phyloP scores from a whole-genome alignment of 2,888 invertebrate genomes.

The Zaprionus bogoriensis region DNA sequence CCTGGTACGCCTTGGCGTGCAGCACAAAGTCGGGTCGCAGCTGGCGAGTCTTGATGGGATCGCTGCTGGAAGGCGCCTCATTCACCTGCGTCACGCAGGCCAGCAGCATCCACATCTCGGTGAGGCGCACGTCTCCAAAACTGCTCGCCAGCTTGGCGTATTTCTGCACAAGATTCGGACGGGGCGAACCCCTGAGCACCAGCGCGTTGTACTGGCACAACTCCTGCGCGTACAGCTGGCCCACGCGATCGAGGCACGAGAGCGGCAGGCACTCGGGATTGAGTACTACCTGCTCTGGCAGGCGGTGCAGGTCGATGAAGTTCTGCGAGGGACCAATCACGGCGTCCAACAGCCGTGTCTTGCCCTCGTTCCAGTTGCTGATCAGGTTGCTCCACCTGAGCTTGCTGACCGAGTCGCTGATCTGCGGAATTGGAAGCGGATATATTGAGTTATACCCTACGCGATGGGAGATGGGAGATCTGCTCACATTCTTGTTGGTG shows the following conservation, averaged over 20 bases:
- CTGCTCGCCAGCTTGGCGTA: slow-evolving; percentile 90
- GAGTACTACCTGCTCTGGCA: slow-evolving; percentile 86
- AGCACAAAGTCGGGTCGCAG: slow-evolving; percentile 88
- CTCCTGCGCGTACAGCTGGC: slow-evolving; percentile 92
- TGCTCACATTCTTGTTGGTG: slow-evolving; percentile 90
- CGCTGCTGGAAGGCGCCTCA: slow-evolving; percentile 87
- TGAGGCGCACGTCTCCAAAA: slow-evolving; percentile 93
- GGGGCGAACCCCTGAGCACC: slow-evolving; percentile 89
- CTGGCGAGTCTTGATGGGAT: slow-evolving; percentile 89
- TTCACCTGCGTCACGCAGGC: slow-evolving; percentile 92
- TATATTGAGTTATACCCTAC: too few relatives aligned
- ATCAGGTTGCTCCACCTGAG: slow-evolving; percentile 91
- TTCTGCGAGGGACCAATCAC: slow-evolving; percentile 94
- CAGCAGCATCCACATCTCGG: slow-evolving; percentile 96
- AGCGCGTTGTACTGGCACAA: slow-evolving; percentile 91
- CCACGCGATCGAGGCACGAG: slow-evolving; percentile 86
- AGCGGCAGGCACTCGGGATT: slow-evolving; percentile 86
- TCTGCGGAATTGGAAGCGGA: slow-evolving; percentile 84
- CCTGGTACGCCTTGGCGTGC: slow-evolving; percentile 93
- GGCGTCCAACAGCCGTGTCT: slow-evolving; percentile 93
- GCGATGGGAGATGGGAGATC: too few relatives aligned
- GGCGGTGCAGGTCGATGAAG: slow-evolving; percentile 88
- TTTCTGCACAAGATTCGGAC: slow-evolving; percentile 90
- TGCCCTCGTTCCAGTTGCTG: slow-evolving; percentile 95
- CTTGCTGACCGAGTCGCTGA: slow-evolving; percentile 86